Evolutionary conservation across 2,113 vertebrate genomes (phyloP), one percentile per base, ranked within the genome.

Genomic region (Cephalopterus ornatus): DNA sequence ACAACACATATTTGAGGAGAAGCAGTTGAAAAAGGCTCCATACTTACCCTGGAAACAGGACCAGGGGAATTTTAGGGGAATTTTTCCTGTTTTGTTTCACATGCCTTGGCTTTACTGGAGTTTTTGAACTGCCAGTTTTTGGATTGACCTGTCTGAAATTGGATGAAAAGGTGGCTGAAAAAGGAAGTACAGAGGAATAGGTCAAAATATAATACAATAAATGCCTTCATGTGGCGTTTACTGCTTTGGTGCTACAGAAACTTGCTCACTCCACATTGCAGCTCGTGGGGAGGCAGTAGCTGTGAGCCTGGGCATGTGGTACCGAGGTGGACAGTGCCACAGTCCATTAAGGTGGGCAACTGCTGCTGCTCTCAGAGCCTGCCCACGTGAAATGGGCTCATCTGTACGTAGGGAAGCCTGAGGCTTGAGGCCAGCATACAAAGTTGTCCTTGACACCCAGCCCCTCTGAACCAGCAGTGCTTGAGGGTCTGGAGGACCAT

Each of bases 1-100:
- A 86, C 74, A 86, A 44, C 78, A 94, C 46, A 20, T 94, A 85
- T 93, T 85, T 85, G 85, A 95, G 88, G 82, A 96, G 75, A 92
- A 66, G 76, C 19, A n/a, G 35, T 39, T 92, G 91, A 88, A 90
- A 63, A 91, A 84, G 8, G 13, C 52, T 85, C n/a, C 46, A 33
- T 79, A 89, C 61, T 93, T 89, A 81, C 56, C 1, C 7, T 84
- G 80, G 75, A 93, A 93, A 62, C 23, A 50, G 56, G 46, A 89
- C 33, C 44, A 70, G 61, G 71, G 21, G 27, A 56, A 75, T 80
- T 92, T 88, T 86, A 71, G 72, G 61, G 37, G 56, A 82, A 47
- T 65, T 89, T 89, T 85, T 68, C 33, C 39, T 46, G 14, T 85
- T 89, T 74, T 78, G 14, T 85, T 91, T 93, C 67, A 44, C 7